phyloP scores from a whole-genome alignment of 2,888 invertebrate genomes.

The Apodemia mormo region DNA sequence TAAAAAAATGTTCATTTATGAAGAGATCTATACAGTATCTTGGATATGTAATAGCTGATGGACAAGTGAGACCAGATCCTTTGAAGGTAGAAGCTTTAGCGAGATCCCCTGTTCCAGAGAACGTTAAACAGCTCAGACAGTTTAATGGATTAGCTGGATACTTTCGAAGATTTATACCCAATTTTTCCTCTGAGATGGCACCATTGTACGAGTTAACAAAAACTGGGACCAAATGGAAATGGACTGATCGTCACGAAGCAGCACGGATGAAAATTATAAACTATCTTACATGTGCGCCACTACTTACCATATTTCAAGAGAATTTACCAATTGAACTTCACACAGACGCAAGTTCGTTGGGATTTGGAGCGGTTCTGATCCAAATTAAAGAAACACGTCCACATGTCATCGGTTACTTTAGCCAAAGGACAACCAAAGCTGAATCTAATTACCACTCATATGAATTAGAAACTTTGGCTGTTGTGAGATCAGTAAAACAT shows the following conservation, averaged over 20 bases:
- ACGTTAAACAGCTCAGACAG: conserved; percentile 33
- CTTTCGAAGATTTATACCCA: conserved; percentile 37
- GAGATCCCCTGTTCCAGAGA: background rate
- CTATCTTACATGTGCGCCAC: conserved; percentile 29
- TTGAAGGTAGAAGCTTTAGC: conserved; percentile 24
- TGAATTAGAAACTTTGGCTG: background rate
- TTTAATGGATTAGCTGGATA: conserved; percentile 37
- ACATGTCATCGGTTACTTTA: conserved; percentile 11
- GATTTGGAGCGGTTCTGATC: conserved; percentile 37
- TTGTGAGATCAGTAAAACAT: too few relatives aligned
- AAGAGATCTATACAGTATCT: conserved; percentile 22
- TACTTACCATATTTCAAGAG: conserved; percentile 36
- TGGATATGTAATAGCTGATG: conserved; percentile 23
- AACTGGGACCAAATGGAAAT: conserved; percentile 35
- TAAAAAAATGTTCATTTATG: conserved; percentile 29
- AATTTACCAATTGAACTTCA: conserved; percentile 34
- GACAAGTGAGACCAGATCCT: conserved; percentile 26
- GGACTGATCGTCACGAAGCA: conserved; percentile 32
- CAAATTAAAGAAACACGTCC: conserved; percentile 29
- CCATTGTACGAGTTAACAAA: conserved; percentile 43
- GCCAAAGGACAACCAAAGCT: conserved; percentile 10
- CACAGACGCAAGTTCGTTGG: conserved; percentile 35
- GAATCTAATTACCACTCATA: conserved; percentile 14
- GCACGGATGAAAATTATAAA: conserved; percentile 28
- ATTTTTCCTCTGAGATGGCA: conserved; percentile 32